phyloP scores from a whole-genome alignment of 2,113 vertebrate genomes.

The Aptenodytes patagonicus region DNA sequence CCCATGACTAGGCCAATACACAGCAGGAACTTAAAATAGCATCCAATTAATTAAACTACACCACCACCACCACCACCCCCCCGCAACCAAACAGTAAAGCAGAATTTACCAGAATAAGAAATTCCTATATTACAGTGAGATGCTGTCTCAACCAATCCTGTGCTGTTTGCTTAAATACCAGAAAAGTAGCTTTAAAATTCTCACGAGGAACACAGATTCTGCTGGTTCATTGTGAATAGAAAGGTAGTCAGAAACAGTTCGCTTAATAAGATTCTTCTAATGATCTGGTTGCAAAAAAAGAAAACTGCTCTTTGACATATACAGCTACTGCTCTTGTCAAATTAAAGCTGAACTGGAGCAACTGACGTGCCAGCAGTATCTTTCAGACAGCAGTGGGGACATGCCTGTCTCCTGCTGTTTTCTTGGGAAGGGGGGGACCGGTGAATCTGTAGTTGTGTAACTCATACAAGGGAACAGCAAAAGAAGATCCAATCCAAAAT shows the following conservation, averaged over 20 bases:
- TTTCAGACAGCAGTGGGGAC: not conserved
- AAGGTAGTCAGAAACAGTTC: not conserved
- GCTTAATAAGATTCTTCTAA: not conserved
- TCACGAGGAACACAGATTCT: not conserved
- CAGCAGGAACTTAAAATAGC: not conserved
- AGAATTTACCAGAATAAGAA: not conserved
- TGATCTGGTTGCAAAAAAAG: not conserved
- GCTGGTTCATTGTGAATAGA: not conserved
- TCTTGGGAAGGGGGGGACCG: fast-evolving
- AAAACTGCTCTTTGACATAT: not conserved
- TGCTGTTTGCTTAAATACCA: not conserved
- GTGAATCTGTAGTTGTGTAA: not conserved
- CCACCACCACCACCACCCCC: not conserved
- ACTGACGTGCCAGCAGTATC: not conserved
- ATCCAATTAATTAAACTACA: not conserved
- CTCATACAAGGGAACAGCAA: not conserved
- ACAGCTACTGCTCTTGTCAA: not conserved
- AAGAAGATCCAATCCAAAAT: not conserved
- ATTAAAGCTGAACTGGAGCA: not conserved
- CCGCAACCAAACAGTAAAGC: not conserved
- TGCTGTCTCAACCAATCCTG: not conserved
- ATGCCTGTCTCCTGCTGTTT: not conserved
- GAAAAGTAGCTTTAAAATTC: not conserved
- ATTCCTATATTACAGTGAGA: not conserved
- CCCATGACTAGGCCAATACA: not conserved